phyloP scores from a whole-genome alignment of 2,888 invertebrate species.

The Leptinotarsa rubiginosa region DNA sequence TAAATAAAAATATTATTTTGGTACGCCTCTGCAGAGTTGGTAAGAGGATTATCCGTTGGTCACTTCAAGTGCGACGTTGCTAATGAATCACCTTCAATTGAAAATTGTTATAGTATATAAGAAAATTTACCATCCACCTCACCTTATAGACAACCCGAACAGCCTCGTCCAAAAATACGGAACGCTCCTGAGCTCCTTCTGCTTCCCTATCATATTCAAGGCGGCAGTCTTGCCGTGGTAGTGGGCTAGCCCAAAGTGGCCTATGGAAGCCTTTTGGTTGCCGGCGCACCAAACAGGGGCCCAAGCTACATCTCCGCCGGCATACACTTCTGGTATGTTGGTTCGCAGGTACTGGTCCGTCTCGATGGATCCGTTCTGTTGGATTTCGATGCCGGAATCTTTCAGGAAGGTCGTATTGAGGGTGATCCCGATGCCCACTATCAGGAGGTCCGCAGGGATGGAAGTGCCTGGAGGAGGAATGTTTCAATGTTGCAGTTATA shows the following conservation, averaged over 20 bases:
- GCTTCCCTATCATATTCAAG: slow-evolving; percentile 82
- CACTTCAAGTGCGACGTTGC: no score
- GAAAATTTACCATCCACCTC: neutral
- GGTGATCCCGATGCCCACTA: slow-evolving; percentile 87
- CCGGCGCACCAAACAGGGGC: slow-evolving; percentile 82
- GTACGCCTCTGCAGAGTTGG: no score
- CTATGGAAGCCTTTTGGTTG: slow-evolving; percentile 77
- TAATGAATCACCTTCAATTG: no score
- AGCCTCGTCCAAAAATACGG: slow-evolving; percentile 95
- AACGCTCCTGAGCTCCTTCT: slow-evolving; percentile 75
- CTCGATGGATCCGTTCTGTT: slow-evolving; percentile 74
- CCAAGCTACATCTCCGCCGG: slow-evolving; percentile 92
- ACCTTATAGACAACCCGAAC: slow-evolving; percentile 82
- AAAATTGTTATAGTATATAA: neutral
- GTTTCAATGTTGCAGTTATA: neutral
- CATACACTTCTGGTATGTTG: slow-evolving; percentile 82
- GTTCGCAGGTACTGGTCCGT: slow-evolving; percentile 82
- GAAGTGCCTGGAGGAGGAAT: slow-evolving; percentile 58
- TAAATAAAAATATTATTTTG: no score
- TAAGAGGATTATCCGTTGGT: no score
- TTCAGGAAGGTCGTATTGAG: slow-evolving; percentile 86
- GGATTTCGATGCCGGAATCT: slow-evolving; percentile 78
- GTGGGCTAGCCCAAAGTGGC: slow-evolving; percentile 90
- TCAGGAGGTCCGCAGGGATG: slow-evolving; percentile 82
- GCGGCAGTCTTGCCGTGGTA: slow-evolving; percentile 92